Evolutionary conservation across 2,797 vertebrate genomes (phyloP).

Genomic region (Manis crassicaudata): DNA sequence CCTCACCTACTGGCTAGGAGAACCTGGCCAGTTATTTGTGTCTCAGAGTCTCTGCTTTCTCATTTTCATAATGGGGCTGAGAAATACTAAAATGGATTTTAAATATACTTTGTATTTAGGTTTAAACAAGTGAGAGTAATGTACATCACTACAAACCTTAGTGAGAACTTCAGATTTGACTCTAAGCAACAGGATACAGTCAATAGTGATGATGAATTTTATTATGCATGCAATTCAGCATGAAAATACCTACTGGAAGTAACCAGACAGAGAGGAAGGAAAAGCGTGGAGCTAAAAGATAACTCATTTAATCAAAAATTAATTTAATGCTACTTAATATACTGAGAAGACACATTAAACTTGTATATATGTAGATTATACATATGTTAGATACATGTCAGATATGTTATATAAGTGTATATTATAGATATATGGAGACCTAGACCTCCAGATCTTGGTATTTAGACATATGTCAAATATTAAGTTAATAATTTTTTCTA

Average conservation of each 20-base stretch:
- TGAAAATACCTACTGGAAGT: not conserved
- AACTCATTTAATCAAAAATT: not conserved
- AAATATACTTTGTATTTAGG: not conserved
- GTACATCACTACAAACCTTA: not conserved
- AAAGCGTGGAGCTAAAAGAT: not conserved
- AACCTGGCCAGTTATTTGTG: accelerated
- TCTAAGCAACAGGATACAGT: not conserved
- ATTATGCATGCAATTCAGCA: not conserved
- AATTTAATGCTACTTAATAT: not conserved
- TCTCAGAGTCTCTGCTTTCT: not conserved
- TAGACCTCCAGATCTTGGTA: not conserved
- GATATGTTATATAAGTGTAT: too few species aligned
- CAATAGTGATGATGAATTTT: not conserved
- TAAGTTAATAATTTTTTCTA: not conserved
- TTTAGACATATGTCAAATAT: not conserved
- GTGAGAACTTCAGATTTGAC: not conserved
- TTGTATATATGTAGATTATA: too few species aligned
- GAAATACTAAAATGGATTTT: not conserved
- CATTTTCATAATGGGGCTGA: not conserved
- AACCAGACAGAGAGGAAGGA: not conserved
- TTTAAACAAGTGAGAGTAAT: not conserved
- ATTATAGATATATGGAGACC: not conserved
- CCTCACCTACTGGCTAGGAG: not conserved
- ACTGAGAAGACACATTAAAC: not conserved
- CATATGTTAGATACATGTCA: too few species aligned